Evolutionary conservation across 1,140 invertebrate species (phyloP), one percentile per base, ranked within the genome.

Genomic region (Phthorimaea operculella): DNA sequence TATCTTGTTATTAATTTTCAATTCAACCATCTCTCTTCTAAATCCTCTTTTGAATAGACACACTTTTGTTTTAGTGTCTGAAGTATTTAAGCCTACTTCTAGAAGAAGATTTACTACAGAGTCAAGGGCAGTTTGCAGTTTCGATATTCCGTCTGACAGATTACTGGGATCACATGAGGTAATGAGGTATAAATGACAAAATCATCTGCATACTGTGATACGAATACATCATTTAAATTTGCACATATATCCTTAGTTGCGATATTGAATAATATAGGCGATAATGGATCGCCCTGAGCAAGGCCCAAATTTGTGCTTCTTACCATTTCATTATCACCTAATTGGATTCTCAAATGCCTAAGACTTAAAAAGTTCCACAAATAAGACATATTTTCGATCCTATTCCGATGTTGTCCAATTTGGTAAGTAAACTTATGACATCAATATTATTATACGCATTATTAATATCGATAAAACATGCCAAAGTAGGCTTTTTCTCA

Each of bases 281-380:
- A 28, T 28, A 28, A 28, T 6, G 21, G 21, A 28, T 28, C 21
- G 6, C 21, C 21, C 21, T 28, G 21, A 28, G 21, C 21, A 6
- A 28, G 21, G 21, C 21, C 21, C 21, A 28, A 28, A 28, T 28
- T 28, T 8, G 3, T 11, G 15, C 1, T 11, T 36, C 58, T 44
- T 16, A n/a, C 12, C 17, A 55, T 18, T 15, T 39, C 10, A 55
- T 18, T 14, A 33, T 45, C 9, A 34, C 36, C 11, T 7, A 16
- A 8, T 51, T 36, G 9, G 4, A 54, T 44, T 33, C 21, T 44
- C 7, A 59, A 18, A 45, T 18, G 21, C 28, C 53, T 55, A 21
- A 48, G 10, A 36, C 39, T 56, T 34, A 60, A 53, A 58, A 64
- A 5, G 48, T 17, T 60, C 60, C 62, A 2, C 62, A 44, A 44